Base-by-base conservation (phyloP, 2,888 invertebrate genomes). In the Pheosia tremula region DNA sequence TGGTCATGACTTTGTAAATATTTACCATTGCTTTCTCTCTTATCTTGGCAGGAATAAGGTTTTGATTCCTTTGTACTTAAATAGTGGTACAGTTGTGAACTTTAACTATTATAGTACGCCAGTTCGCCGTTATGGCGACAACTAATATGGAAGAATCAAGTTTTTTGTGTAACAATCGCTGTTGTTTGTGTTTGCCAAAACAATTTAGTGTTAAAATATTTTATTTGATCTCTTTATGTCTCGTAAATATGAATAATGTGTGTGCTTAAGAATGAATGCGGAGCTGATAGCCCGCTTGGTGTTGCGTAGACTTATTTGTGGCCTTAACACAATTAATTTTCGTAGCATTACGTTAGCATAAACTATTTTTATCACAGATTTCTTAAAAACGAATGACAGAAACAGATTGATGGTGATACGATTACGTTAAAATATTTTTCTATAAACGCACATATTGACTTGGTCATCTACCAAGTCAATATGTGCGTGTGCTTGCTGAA, bases 61-160 rank as follows among this genome's bases (percentile, higher is more conserved):
- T 60, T 59, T 59, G 60, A 69, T 71, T 73, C 63, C 61, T 61
- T 63, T 65, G 69, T 64, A 59, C 61, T 67, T 72, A 64, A 66
- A 63, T 49, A 53, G 69, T 47, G 38, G 68, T 60, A 60, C 65
- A 69, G 70, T 64, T 64, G 64, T 68, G 58, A 62, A 60, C 56
- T 66, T 64, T 71, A 71, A 68, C 72, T 72, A 74, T 68, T 71
- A 75, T 72, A 74, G 81, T 77, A 65, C 72, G 76, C 74, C 69
- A 72, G 74, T 73, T 78, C 72, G 75, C 75, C 66, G 79, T 87
- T 83, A 85, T 83, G 83, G 81, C 80, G 82, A 85, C 85, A 86
- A 87, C 85, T 88, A 83, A 86, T 87, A 86, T 79, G 84, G 83
- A 81, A 77, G 81, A 79, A 80, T 80, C 79, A 81, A 84, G 78